These are phyloP conservation scores for Chesias legatella DNA, from an alignment of 2,888 invertebrate genomes.

Conservation along the genomic window DNA sequence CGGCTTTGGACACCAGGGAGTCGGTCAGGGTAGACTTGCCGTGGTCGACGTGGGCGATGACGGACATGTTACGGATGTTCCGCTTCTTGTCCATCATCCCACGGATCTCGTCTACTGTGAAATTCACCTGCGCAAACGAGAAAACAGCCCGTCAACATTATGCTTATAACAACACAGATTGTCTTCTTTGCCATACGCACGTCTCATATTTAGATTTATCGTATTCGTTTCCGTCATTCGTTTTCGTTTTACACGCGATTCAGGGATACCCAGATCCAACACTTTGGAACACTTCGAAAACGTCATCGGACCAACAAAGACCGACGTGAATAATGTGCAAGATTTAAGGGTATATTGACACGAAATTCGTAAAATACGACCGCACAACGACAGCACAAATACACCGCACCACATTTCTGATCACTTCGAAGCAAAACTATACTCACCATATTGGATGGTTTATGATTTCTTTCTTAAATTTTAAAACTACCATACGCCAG, in stretches of 20 bases:
- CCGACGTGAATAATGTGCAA: constrained; percentile 45
- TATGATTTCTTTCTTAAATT: constrained; percentile 86
- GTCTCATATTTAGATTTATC: constrained; percentile 40
- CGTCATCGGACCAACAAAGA: constrained; percentile 73
- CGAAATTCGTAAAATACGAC: constrained; percentile 54
- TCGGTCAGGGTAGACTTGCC: constrained; percentile 99
- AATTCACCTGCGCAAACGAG: constrained; percentile 94
- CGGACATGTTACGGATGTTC: constrained; percentile 99
- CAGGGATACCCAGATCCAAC: constrained; percentile 47
- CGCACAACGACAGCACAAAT: constrained; percentile 43
- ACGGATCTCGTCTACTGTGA: constrained; percentile 99
- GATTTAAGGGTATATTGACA: constrained; percentile 34
- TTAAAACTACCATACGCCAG: constrained; percentile 90
- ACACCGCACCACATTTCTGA: constrained; percentile 47
- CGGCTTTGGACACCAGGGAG: constrained; percentile 99
- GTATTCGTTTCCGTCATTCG: background rate
- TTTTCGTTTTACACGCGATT: background rate
- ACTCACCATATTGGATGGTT: constrained; percentile 92
- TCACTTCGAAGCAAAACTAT: constrained; percentile 52
- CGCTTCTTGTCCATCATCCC: constrained; percentile 99
- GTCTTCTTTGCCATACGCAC: constrained; percentile 52
- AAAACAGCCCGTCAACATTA: constrained; percentile 55
- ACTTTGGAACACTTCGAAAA: constrained; percentile 53
- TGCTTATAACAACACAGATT: constrained; percentile 56
- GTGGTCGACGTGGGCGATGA: constrained; percentile 99